Conservation (phyloP, 1,140 invertebrate genomes). For the Stenopsyche tienmushanensis region DNA sequence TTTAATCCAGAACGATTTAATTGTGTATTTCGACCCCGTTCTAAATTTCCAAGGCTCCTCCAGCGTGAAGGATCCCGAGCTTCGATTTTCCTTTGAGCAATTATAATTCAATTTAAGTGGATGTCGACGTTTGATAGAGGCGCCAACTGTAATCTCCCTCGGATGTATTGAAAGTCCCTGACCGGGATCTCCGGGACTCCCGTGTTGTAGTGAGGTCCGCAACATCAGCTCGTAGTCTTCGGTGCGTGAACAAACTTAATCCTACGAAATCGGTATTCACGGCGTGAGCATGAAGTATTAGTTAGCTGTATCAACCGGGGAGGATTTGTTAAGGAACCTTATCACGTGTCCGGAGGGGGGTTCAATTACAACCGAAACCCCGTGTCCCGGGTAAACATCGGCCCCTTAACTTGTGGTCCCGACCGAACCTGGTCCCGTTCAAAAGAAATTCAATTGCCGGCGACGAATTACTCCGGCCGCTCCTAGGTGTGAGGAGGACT, state of each 20-base stretch:
- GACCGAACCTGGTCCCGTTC: slow-evolving; percentile 5
- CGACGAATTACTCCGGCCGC: neutral
- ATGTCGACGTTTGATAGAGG: no score
- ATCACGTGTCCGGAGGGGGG: slow-evolving; percentile 26
- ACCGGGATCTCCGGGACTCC: neutral
- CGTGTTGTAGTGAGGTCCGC: no score
- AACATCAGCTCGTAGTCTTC: slow-evolving; percentile 7
- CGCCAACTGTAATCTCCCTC: no score
- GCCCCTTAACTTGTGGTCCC: slow-evolving; percentile 20
- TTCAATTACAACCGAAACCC: slow-evolving; percentile 35
- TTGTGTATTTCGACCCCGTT: no score
- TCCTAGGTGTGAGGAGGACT: neutral
- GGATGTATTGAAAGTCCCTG: slow-evolving; percentile 2
- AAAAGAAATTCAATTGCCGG: slow-evolving; percentile 17
- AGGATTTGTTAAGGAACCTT: slow-evolving; percentile 36
- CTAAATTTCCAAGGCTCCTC: no score
- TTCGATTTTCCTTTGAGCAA: no score
- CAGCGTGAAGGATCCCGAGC: no score
- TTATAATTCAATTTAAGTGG: no score
- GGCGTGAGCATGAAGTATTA: slow-evolving; percentile 33
- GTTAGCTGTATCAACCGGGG: slow-evolving; percentile 33
- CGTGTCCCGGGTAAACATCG: slow-evolving; percentile 28
- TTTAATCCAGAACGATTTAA: no score
- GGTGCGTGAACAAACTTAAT: slow-evolving; percentile 37
- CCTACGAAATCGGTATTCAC: slow-evolving; percentile 33